Conservation (phyloP, 2,113 vertebrate species). For the Varanus salvator region DNA sequence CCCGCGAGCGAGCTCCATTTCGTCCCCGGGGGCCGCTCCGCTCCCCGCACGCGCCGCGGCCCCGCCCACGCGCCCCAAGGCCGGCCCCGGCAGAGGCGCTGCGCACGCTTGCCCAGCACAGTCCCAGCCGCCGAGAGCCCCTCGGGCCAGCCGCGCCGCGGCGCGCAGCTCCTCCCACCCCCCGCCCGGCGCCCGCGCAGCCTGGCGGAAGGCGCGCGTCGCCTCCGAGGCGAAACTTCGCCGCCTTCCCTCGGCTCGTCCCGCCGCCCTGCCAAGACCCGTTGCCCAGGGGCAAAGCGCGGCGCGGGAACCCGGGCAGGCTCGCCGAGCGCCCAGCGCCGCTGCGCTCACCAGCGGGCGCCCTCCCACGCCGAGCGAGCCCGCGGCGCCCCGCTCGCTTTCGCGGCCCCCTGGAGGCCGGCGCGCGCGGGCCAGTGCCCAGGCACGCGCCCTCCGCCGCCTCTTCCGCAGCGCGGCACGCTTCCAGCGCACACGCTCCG, state of each 20-base stretch:
- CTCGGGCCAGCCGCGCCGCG: not conserved
- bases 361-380: too few relatives aligned
- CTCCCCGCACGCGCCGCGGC: not conserved
- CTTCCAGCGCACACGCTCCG: not conserved
- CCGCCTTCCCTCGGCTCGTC: too few relatives aligned
- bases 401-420: not conserved
- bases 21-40: not conserved
- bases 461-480: not conserved
- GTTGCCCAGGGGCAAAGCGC: not conserved
- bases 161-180: too few relatives aligned
- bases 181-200: too few relatives aligned
- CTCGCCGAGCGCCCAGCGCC: too few relatives aligned
- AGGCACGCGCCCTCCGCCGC: not conserved
- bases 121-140: not conserved
- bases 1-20: not conserved
- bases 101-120: not conserved
- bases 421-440: not conserved
- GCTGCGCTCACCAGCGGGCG: not conserved
- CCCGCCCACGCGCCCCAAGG: not conserved
- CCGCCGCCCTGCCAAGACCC: too few relatives aligned
- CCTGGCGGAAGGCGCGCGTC: too few relatives aligned
- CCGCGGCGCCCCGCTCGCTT: too few relatives aligned
- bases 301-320: not conserved
- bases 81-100: not conserved
- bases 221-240: too few relatives aligned